A percentile compares a stretch with the other conserved stretches of the same genome.
Evolutionary conservation across 2,797 vertebrate genomes (phyloP).

Genomic region (Paratrypauchen microcephalus): DNA sequence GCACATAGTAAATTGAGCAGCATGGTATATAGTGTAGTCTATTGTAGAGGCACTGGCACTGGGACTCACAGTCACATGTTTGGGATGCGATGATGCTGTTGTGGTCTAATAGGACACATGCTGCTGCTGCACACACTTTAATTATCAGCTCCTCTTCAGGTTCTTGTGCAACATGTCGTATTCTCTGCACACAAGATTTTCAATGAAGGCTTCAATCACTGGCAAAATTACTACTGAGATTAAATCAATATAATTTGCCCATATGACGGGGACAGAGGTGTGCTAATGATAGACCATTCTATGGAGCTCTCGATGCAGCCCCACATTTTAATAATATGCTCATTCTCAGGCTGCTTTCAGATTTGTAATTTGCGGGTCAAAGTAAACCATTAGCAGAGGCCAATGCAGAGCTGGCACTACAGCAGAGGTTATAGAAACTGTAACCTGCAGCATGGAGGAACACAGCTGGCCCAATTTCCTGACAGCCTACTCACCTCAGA

Average conservation of each 20-base stretch:
- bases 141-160: constrained; percentile 65
- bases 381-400: constrained; percentile 50
- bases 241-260: constrained; percentile 61
- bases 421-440: constrained; percentile 34
- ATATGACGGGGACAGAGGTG: constrained; percentile 47
- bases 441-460: constrained; percentile 17
- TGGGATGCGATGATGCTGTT: constrained; percentile 43
- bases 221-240: constrained; percentile 51
- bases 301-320: constrained; percentile 42
- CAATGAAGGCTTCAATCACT: constrained; percentile 32
- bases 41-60: constrained; percentile 45
- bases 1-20: constrained; percentile 39
- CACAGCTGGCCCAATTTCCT: constrained; percentile 26
- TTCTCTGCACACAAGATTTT: constrained; percentile 47
- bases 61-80: constrained; percentile 56
- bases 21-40: constrained; percentile 38
- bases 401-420: constrained; percentile 34
- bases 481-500: constrained; percentile 23
- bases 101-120: constrained; percentile 69
- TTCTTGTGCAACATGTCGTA: constrained; percentile 62
- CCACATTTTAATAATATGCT: constrained; percentile 49
- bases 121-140: constrained; percentile 66
- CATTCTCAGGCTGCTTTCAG: constrained; percentile 48
- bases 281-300: constrained; percentile 60
- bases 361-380: constrained; percentile 58